phyloP scores from a whole-genome alignment of 2,888 invertebrate species.

The Ypsolopha sequella region DNA sequence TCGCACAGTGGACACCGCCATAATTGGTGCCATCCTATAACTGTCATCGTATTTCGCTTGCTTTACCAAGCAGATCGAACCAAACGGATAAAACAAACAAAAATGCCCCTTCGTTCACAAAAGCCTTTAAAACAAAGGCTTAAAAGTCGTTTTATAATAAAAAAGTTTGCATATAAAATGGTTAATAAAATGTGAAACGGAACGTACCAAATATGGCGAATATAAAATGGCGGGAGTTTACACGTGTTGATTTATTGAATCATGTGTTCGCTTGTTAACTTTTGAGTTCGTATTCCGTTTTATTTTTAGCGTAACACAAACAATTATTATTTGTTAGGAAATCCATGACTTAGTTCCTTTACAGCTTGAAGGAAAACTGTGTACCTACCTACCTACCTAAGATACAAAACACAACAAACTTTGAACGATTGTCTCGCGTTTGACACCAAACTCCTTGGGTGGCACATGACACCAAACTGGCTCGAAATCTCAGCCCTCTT shows the following conservation, averaged over 20 bases:
- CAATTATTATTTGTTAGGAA: not conserved
- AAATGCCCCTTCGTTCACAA: too few relatives aligned
- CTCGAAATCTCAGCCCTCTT: not conserved
- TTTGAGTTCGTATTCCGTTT: not conserved
- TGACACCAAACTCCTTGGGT: not conserved
- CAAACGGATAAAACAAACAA: too few relatives aligned
- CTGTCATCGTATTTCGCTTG: slow-evolving; percentile 4
- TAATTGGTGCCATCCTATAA: slow-evolving; percentile 7
- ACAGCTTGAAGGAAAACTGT: too few relatives aligned
- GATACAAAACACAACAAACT: too few relatives aligned
- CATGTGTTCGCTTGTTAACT: not conserved
- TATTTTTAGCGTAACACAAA: not conserved
- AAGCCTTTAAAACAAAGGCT: too few relatives aligned
- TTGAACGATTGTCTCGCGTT: too few relatives aligned
- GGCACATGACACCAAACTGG: not conserved
- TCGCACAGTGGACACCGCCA: not conserved
- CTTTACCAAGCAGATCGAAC: not conserved
- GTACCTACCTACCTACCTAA: too few relatives aligned
- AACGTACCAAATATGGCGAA: not conserved
- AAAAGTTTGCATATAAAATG: too few relatives aligned
- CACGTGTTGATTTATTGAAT: not conserved
- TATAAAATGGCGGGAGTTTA: not conserved
- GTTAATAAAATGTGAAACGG: not conserved
- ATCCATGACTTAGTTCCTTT: too few relatives aligned
- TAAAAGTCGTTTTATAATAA: too few relatives aligned